These are phyloP conservation scores for Pyrgus malvae DNA, from an alignment of 2,888 invertebrate species.

Conservation along the genomic window DNA sequence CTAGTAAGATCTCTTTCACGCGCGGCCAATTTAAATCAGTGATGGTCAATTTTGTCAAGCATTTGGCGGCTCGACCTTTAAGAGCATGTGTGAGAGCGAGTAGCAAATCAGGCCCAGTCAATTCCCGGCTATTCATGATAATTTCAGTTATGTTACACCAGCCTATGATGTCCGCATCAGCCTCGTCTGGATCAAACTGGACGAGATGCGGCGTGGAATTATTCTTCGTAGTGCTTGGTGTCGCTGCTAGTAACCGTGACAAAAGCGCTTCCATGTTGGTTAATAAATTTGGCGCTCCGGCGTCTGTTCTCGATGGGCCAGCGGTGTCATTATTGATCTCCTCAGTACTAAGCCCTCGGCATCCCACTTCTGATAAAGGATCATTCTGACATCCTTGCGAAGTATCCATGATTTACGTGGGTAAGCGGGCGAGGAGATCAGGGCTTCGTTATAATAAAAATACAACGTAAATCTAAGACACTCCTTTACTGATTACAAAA, in stretches of 20 bases:
- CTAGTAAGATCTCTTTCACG: conserved; percentile 29
- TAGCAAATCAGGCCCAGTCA: background rate
- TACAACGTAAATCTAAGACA: no score
- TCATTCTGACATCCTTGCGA: no score
- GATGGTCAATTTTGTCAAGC: background rate
- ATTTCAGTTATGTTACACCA: background rate
- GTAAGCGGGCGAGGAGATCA: no score
- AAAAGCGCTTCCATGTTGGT: background rate
- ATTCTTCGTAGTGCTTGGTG: no score
- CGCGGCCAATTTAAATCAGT: conserved; percentile 25
- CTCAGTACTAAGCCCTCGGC: no score
- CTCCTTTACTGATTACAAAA: no score
- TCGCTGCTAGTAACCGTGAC: background rate
- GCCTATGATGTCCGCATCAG: background rate
- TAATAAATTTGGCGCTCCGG: background rate
- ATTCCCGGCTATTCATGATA: background rate
- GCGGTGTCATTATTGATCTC: no score
- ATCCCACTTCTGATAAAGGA: no score
- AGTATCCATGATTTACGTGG: no score
- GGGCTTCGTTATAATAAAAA: no score
- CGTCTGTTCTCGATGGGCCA: no score
- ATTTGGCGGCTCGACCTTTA: background rate
- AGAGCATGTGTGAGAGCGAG: background rate
- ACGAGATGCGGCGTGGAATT: no score
- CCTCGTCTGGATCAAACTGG: conserved; percentile 29